Evolutionary conservation across 2,113 vertebrate genomes (phyloP).

Genomic region (Hepsetus odoe): DNA sequence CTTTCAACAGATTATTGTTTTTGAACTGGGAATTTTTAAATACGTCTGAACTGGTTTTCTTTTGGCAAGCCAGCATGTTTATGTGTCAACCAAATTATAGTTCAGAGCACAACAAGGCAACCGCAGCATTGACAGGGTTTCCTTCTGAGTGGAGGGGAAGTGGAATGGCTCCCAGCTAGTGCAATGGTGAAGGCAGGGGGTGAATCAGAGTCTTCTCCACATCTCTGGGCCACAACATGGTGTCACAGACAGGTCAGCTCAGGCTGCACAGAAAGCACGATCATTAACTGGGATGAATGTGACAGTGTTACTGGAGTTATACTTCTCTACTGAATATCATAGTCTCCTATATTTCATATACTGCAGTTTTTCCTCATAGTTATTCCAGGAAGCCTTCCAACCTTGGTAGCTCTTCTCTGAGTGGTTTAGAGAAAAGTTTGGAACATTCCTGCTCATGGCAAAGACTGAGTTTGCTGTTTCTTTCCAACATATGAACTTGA

Average conservation of each 20-base stretch:
- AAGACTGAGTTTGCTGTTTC: not conserved
- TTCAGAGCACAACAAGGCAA: constrained; percentile 45
- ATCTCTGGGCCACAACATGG: not conserved
- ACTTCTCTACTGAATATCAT: not conserved
- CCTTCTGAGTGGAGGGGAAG: constrained; percentile 1
- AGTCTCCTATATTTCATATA: not conserved
- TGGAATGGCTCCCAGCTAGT: constrained; percentile 43
- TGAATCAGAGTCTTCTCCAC: constrained; percentile 27
- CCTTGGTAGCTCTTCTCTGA: not conserved
- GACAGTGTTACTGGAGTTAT: not conserved
- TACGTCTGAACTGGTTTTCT: constrained; percentile 49
- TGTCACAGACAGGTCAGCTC: constrained; percentile 45
- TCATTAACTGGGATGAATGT: not conserved
- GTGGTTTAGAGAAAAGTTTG: not conserved
- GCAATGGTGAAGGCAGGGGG: constrained; percentile 1
- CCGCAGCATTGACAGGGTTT: constrained; percentile 15
- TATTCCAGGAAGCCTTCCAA: not conserved
- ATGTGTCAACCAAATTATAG: constrained; percentile 64
- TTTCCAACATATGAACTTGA: not conserved
- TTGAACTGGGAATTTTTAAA: constrained; percentile 51
- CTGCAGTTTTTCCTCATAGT: not conserved
- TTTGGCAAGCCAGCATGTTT: constrained; percentile 60
- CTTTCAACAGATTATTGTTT: not conserved
- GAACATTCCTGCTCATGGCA: not conserved
- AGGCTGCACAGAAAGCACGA: not conserved